Base-by-base conservation (phyloP, 1,140 invertebrate species). In the Tachypleus tridentatus region DNA sequence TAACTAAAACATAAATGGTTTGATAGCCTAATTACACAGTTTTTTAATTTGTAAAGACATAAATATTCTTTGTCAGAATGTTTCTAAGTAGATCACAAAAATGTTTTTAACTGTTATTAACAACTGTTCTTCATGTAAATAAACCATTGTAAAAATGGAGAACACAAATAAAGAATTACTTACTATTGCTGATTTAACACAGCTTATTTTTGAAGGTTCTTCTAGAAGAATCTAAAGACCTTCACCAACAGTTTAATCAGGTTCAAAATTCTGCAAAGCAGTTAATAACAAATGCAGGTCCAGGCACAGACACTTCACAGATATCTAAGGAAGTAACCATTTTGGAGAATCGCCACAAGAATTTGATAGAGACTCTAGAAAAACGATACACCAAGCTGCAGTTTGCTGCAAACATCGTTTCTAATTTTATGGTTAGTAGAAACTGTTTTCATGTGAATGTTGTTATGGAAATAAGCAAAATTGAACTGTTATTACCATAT, bases 341-440 rank as follows among this genome's bases (percentile, higher is more conserved):
- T 57, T 75, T 95, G 6, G 83, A 83, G 7, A 88, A 92, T 71
- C 82, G 91, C 49, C 86, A 92, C 66, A 82, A 85, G 48, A 84
- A 90, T 63, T 77, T 98, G 3, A 83, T 86, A 72, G 81, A 82
- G 0, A 85, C 88, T 74, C 74, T 94, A 4, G 85, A 87, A 60
- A 88, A 91, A 70, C 81, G 91, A 7, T 86, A 87, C 63, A 83
- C 84, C 59, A 85, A 88, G 67, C 78, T 97, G 57, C 90, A 95
- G 71, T 87, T 87, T 10, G 92, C 92, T 1, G 88, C 91, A 1
- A 87, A 87, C 9, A 91, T 88, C 29, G 85, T 92, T 52, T 85
- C 87, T 11, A 87, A 88, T 70, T 94, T 93, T 76, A 89, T 88
- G 64, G 76, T 77, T 66, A 76, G 74, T 70, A 29, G 56, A 56